Evolutionary conservation across 2,888 invertebrate species (phyloP).

Genomic region (Exocentrus adspersus): DNA sequence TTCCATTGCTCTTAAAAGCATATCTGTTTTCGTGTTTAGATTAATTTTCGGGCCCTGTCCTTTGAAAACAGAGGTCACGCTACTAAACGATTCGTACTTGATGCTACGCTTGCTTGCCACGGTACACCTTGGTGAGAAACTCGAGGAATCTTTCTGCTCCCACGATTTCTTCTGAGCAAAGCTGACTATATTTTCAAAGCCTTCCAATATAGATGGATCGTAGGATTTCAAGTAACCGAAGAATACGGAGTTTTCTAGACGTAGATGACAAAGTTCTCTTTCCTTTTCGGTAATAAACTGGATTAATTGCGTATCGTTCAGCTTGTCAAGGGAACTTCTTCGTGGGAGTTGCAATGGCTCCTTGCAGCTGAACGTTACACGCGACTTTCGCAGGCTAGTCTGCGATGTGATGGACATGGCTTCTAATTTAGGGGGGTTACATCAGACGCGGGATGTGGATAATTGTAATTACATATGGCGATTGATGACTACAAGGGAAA

Average conservation of each 20-base stretch:
- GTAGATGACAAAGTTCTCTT: conserved; percentile 35
- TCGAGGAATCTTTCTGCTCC: neutral
- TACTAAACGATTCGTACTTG: conserved; percentile 36
- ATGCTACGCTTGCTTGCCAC: conserved; percentile 14
- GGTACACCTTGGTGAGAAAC: neutral
- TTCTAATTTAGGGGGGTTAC: neutral
- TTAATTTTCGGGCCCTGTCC: conserved; percentile 47
- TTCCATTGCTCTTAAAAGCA: conserved; percentile 50
- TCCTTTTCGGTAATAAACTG: conserved; percentile 40
- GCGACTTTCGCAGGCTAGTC: too few species aligned
- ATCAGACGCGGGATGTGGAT: too few species aligned
- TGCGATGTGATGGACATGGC: neutral
- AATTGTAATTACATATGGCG: too few species aligned
- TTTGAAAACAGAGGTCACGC: conserved; percentile 38
- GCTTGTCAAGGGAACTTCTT: conserved; percentile 37
- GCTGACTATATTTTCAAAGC: conserved; percentile 34
- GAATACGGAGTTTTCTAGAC: conserved; percentile 44
- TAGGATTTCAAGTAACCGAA: conserved; percentile 41
- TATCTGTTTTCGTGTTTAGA: conserved; percentile 48
- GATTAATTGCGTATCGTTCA: conserved; percentile 44
- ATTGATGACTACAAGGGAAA: neutral
- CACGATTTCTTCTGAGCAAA: neutral
- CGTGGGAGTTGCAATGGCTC: neutral
- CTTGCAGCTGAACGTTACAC: too few species aligned
- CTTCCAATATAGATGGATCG: conserved; percentile 41